Conservation (phyloP, 2,113 vertebrate species). For the Rhabdornis inornatus region DNA sequence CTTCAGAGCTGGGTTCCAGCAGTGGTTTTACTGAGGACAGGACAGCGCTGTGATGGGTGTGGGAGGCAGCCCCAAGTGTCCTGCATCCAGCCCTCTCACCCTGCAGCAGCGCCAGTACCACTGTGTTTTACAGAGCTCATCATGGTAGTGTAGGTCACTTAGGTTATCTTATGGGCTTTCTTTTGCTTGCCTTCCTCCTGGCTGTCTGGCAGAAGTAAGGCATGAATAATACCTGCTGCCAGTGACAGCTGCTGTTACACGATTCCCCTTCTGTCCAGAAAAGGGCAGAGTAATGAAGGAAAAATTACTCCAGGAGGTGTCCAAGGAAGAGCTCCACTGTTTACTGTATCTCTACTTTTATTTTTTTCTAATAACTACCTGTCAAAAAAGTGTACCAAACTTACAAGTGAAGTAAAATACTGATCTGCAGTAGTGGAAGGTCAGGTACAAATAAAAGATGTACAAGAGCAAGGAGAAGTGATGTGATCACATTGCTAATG, state of each 20-base stretch:
- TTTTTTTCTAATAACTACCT: neutral
- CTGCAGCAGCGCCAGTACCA: accelerated
- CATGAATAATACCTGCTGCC: neutral
- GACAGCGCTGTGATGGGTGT: accelerated
- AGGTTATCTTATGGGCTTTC: neutral
- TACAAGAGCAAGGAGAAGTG: neutral
- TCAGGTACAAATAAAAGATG: neutral
- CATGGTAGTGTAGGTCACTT: neutral
- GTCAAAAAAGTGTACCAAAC: neutral
- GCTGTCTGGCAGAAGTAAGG: neutral
- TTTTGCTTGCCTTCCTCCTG: neutral
- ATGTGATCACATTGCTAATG: neutral
- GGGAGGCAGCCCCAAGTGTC: neutral
- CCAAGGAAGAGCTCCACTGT: neutral
- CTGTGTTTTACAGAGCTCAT: neutral
- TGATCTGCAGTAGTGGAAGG: neutral
- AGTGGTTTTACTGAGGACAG: neutral
- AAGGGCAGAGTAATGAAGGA: neutral
- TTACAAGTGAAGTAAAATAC: neutral
- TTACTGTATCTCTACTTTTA: neutral
- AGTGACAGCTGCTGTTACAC: slow-evolving; percentile 21
- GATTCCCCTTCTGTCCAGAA: slow-evolving; percentile 4
- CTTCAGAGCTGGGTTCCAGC: neutral
- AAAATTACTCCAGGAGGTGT: neutral
- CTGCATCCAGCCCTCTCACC: neutral